Base-by-base conservation (phyloP, 1,140 invertebrate genomes). In the Macrobrachium rosenbergii region DNA sequence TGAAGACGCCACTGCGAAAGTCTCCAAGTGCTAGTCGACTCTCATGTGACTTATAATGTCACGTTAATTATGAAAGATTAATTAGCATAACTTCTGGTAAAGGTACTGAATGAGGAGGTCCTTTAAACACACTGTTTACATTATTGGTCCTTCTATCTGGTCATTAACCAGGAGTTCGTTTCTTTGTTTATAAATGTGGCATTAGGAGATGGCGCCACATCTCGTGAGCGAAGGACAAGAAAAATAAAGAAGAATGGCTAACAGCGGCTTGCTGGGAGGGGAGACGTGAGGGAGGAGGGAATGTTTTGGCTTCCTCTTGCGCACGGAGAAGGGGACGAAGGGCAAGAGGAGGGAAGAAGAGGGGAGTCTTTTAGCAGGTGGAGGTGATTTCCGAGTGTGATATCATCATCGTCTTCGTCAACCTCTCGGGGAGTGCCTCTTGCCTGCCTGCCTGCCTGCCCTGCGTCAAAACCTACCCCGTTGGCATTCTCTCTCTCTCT, bases 391-490 rank as follows among this genome's bases (percentile, higher is more conserved):
- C 19, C 58, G 75, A 21, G 45, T 52, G 75, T 59, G 45, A 59
- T 77, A 77, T 77, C 75, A 77, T 19, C 45, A 3, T 21, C 59
- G n/a, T 77, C 59, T 19, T 58, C 75, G 73, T 19, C 45, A 77
- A 45, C 19, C 45, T 21, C 75, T 6, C 17, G 45, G 43, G 21
- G 14, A 3, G 16, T 19, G 17, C 69, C 28, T n/a, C 69, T 3
- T 43, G 14, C 23, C 8, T 58, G 14, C 11, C 21, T 58, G 14
- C 75, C 5, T n/a, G 19, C 21, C 75, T 37, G 17, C n/a, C 52
- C 52, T 52, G 6, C 52, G 52, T 52, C 52, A 52, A 52, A 52
- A 52, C 52, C 52, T 52, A 52, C 52, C 52, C 52, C 52, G 6
- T 52, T 52, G 52, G 52, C 52, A 12, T 72, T 19, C n/a, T 72